Evolutionary conservation across 2,797 vertebrate genomes (phyloP).

Genomic region (Silurus aristotelis): DNA sequence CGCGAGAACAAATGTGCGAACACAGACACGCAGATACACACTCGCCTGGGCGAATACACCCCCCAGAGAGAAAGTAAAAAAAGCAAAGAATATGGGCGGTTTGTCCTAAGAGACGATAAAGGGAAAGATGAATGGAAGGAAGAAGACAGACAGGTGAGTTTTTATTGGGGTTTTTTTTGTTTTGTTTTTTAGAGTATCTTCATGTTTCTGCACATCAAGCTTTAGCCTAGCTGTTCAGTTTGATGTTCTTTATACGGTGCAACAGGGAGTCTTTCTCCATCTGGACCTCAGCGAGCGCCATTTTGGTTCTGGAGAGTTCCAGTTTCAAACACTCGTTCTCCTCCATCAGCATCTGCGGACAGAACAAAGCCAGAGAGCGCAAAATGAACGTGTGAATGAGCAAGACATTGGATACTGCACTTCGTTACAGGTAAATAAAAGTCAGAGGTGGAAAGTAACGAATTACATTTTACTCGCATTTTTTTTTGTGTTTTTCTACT

Average conservation of each 20-base stretch:
- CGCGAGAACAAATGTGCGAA: constrained; percentile 25
- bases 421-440: background rate
- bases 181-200: background rate
- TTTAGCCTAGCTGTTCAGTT: constrained; percentile 71
- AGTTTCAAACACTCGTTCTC: constrained; percentile 95
- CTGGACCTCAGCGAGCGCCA: constrained; percentile 91
- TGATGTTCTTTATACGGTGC: constrained; percentile 86
- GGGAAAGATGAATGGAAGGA: background rate
- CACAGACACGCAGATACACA: constrained; percentile 3
- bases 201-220: background rate
- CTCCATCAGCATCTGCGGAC: constrained; percentile 81
- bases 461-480: too few species aligned
- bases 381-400: too few species aligned
- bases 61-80: background rate
- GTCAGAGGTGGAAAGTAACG: background rate
- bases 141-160: background rate
- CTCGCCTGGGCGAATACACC: background rate
- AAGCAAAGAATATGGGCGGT: background rate
- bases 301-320: constrained; percentile 91
- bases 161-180: too few species aligned
- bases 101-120: background rate
- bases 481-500: too few species aligned
- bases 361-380: background rate
- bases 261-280: constrained; percentile 92
- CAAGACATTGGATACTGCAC: background rate